Conservation (phyloP, 2,888 invertebrate genomes). For the Andrena praecox region DNA sequence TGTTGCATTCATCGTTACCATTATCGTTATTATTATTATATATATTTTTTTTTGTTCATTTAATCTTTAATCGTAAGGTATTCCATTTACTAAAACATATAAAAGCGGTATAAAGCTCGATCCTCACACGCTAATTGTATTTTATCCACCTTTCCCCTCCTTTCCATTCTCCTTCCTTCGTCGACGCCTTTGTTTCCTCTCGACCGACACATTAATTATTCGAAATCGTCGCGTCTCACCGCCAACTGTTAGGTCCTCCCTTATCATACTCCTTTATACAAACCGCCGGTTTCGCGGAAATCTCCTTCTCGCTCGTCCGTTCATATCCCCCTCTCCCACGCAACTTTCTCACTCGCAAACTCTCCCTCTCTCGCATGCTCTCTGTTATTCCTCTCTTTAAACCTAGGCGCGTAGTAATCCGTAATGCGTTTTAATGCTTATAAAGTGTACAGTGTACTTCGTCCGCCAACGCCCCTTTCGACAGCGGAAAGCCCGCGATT, state of each 20-base stretch:
- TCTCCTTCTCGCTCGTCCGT: constrained; percentile 1
- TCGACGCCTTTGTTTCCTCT: constrained; percentile 27
- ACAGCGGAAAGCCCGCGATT: constrained; percentile 13
- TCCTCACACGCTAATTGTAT: constrained; percentile 79
- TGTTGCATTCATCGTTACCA: constrained; percentile 49
- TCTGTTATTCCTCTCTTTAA: constrained; percentile 49
- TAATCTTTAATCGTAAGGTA: constrained; percentile 78
- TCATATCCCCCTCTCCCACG: neutral
- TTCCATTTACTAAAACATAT: constrained; percentile 83
- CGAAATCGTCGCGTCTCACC: constrained; percentile 70
- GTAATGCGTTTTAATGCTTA: constrained; percentile 69
- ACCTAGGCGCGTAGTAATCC: constrained; percentile 68
- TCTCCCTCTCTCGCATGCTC: neutral
- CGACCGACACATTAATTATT: constrained; percentile 44
- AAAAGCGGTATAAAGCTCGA: constrained; percentile 85
- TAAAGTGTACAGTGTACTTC: constrained; percentile 58
- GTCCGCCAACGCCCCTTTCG: constrained; percentile 54
- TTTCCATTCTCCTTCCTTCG: neutral
- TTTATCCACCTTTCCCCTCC: neutral
- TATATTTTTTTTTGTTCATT: constrained; percentile 67
- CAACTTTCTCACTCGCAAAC: neutral
- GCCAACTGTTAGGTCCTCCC: neutral
- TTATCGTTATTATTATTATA: constrained; percentile 54
- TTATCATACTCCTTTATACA: constrained; percentile 33
- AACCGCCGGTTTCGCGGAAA: constrained; percentile 69